These are phyloP conservation scores for Caerostris extrusa DNA, from an alignment of 1,140 invertebrate species.

Conservation along the genomic window DNA sequence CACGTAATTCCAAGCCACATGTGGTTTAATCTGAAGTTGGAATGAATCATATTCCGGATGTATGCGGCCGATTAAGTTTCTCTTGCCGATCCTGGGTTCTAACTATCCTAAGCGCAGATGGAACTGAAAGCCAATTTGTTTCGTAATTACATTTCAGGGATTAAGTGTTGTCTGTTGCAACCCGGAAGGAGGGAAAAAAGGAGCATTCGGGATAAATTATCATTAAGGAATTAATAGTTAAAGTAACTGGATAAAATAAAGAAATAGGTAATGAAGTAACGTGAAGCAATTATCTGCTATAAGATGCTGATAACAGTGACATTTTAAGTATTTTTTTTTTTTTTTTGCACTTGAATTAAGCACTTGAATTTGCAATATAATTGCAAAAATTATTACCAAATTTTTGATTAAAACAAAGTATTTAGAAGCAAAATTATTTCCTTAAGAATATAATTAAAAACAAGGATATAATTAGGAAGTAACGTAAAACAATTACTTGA, in stretches of 20 bases:
- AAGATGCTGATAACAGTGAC: too few relatives aligned
- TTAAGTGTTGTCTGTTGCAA: slow-evolving; percentile 1
- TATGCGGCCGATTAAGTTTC: slow-evolving; percentile 22
- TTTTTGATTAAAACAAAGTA: too few relatives aligned
- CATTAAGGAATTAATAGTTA: not conserved
- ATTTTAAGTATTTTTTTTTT: too few relatives aligned
- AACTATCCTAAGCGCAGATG: slow-evolving; percentile 42
- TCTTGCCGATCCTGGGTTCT: not conserved
- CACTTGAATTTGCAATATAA: too few relatives aligned
- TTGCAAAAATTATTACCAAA: too few relatives aligned
- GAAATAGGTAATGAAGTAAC: not conserved
- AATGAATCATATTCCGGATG: slow-evolving; percentile 28
- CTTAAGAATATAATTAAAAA: too few relatives aligned
- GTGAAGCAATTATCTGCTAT: too few relatives aligned
- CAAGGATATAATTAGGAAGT: too few relatives aligned
- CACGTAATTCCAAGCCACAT: not conserved
- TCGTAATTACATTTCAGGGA: slow-evolving; percentile 23
- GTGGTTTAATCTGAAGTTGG: slow-evolving; percentile 1
- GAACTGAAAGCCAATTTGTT: slow-evolving; percentile 46
- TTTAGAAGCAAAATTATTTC: too few relatives aligned
- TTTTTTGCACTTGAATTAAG: too few relatives aligned
- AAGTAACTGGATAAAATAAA: not conserved
- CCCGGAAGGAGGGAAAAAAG: not conserved
- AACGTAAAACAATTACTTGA: too few relatives aligned
- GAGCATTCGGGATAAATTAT: not conserved